Conservation (phyloP, 2,888 invertebrate species). For the Hydropsyche betteni region DNA sequence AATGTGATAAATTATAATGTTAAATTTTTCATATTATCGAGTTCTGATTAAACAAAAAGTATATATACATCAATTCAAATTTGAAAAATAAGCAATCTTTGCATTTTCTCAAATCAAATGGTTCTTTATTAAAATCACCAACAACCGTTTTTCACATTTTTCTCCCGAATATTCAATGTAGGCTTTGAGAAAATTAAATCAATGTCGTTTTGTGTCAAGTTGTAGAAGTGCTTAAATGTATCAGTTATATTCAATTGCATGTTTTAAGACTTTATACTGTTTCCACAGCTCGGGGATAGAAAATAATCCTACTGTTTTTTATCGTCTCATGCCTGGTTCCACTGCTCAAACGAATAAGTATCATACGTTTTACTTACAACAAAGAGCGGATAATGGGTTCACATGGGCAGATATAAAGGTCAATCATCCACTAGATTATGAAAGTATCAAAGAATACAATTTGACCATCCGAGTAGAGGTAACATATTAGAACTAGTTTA, state of each 20-base stretch:
- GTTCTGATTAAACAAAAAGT: neutral
- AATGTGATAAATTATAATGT: slow-evolving; percentile 26
- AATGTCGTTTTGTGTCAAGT: slow-evolving; percentile 50
- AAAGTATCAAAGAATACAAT: slow-evolving; percentile 95
- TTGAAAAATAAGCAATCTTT: too few species aligned
- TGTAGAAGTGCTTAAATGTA: slow-evolving; percentile 42
- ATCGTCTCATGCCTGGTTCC: slow-evolving; percentile 93
- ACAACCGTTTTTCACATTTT: neutral
- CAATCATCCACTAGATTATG: slow-evolving; percentile 94
- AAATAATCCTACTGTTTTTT: slow-evolving; percentile 95
- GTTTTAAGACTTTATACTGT: slow-evolving; percentile 22
- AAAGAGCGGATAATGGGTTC: slow-evolving; percentile 89
- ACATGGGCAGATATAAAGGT: slow-evolving; percentile 97
- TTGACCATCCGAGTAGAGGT: slow-evolving; percentile 96
- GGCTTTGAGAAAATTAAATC: slow-evolving; percentile 37
- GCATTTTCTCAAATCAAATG: too few species aligned
- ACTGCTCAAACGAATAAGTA: slow-evolving; percentile 96
- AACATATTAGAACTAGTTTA: slow-evolving; percentile 53
- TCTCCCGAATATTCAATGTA: slow-evolving; percentile 27
- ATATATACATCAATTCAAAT: too few species aligned
- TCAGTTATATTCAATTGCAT: neutral
- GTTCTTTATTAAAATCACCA: too few species aligned
- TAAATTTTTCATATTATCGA: neutral
- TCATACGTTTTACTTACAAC: slow-evolving; percentile 95
- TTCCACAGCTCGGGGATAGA: slow-evolving; percentile 89